Evolutionary conservation across 2,113 vertebrate species (phyloP).

Genomic region (Plestiodon gilberti): DNA sequence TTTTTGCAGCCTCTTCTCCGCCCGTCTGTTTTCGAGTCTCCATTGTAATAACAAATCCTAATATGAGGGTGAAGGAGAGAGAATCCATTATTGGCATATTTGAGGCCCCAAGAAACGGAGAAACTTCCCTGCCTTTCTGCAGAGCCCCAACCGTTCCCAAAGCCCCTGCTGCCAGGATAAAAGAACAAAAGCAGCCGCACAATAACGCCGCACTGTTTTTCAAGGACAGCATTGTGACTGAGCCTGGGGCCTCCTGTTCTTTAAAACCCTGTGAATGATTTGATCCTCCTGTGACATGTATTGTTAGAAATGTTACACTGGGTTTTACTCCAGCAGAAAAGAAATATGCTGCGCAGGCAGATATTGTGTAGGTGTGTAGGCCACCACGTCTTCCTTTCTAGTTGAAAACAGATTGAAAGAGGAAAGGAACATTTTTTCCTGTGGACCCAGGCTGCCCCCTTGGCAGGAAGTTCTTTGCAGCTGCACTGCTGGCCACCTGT

Average conservation of each 20-base stretch:
- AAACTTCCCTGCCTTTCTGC: background rate
- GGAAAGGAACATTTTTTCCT: slow-evolving; percentile 82
- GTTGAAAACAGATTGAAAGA: slow-evolving; percentile 77
- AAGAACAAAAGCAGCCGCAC: slow-evolving; percentile 8
- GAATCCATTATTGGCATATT: background rate
- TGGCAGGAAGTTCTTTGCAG: slow-evolving; percentile 82
- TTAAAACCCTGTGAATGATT: slow-evolving; percentile 26
- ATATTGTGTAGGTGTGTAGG: slow-evolving; percentile 35
- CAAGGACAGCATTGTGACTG: background rate
- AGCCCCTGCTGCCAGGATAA: slow-evolving; percentile 10
- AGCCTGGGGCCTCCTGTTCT: slow-evolving; percentile 17
- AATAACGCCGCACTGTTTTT: slow-evolving; percentile 28
- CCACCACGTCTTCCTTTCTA: slow-evolving; percentile 63
- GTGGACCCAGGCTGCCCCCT: slow-evolving; percentile 76
- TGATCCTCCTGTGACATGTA: slow-evolving; percentile 16
- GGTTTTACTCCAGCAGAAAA: slow-evolving; percentile 36
- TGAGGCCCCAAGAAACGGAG: background rate
- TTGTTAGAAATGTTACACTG: slow-evolving; percentile 45
- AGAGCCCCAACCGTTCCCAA: slow-evolving; percentile 19
- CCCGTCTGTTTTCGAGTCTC: background rate
- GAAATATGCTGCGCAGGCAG: slow-evolving; percentile 72
- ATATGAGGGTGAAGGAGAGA: slow-evolving; percentile 4
- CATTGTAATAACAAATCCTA: slow-evolving; percentile 11
- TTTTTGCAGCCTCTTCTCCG: background rate
- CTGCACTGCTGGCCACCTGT: slow-evolving; percentile 81